A percentile compares a stretch with the other conserved stretches of the same genome.
Evolutionary conservation across 2,888 invertebrate genomes (phyloP).

Genomic region (Ophioninae sp.): DNA sequence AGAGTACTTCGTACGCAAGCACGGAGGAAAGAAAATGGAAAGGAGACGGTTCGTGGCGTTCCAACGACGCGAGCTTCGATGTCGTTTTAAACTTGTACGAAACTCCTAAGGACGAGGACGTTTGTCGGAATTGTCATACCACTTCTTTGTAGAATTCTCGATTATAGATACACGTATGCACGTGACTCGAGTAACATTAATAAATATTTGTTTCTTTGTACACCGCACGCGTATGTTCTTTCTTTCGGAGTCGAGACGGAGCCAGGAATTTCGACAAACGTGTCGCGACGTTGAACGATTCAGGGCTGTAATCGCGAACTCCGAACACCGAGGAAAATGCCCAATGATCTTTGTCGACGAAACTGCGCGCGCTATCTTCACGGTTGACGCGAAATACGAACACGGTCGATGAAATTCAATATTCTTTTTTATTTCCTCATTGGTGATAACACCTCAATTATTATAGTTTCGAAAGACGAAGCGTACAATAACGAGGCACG

Average conservation of each 20-base stretch:
- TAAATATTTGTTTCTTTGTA: conserved; percentile 77
- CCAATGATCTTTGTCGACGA: not conserved
- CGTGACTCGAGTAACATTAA: conserved; percentile 75
- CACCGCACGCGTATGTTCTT: conserved; percentile 55
- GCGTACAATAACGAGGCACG: conserved; percentile 47
- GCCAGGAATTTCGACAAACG: no score
- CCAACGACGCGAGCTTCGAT: not conserved
- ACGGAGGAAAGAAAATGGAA: not conserved
- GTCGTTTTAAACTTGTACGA: not conserved
- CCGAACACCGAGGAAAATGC: not conserved
- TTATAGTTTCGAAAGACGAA: conserved; percentile 25
- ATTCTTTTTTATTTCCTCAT: conserved; percentile 53
- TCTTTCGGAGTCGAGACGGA: conserved; percentile 27
- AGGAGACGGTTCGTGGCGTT: not conserved
- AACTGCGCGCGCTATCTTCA: not conserved
- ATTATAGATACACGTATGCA: conserved; percentile 68
- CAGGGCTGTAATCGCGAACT: no score
- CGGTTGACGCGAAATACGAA: conserved; percentile 1
- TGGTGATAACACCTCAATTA: conserved; percentile 46
- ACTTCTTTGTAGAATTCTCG: conserved; percentile 63
- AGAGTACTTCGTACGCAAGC: not conserved
- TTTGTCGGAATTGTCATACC: conserved; percentile 39
- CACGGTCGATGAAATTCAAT: conserved; percentile 36
- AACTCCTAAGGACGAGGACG: conserved; percentile 1
- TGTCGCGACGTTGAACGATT: no score